These are phyloP conservation scores for Philonicus albiceps DNA, from an alignment of 2,888 invertebrate genomes.

Conservation along the genomic window DNA sequence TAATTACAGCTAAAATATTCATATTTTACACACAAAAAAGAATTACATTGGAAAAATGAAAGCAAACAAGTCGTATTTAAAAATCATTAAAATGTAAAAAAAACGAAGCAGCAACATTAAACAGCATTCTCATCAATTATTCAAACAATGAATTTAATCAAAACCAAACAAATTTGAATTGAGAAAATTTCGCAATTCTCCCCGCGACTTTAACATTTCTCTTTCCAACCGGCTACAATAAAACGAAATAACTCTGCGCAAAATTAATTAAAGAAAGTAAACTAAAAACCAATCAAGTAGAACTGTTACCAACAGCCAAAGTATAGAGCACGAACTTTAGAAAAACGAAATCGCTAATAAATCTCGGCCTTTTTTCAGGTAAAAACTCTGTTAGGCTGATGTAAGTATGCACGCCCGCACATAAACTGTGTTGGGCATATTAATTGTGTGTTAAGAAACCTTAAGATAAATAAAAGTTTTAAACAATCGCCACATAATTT, in stretches of 20 bases:
- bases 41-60: not conserved
- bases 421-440: not conserved
- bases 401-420: not conserved
- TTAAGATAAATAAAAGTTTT: not conserved
- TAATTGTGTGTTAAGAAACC: not conserved
- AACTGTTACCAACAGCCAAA: not conserved
- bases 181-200: not conserved
- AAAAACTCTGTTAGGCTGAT: not conserved
- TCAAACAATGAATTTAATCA: not conserved
- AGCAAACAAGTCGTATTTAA: not conserved
- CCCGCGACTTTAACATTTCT: not conserved
- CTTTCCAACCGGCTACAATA: not conserved
- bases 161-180: not conserved
- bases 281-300: not conserved
- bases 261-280: not conserved
- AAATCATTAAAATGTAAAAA: not conserved
- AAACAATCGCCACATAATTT: not conserved
- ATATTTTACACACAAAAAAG: not conserved
- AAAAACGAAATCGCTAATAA: not conserved
- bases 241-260: not conserved
- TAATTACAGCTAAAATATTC: not conserved
- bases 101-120: not conserved
- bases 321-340: not conserved
- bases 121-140: not conserved
- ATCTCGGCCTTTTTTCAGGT: not conserved